Evolutionary conservation across 2,888 invertebrate species (phyloP), one percentile per base, ranked within the genome.

Genomic region (Stenolophus ochropezus): DNA sequence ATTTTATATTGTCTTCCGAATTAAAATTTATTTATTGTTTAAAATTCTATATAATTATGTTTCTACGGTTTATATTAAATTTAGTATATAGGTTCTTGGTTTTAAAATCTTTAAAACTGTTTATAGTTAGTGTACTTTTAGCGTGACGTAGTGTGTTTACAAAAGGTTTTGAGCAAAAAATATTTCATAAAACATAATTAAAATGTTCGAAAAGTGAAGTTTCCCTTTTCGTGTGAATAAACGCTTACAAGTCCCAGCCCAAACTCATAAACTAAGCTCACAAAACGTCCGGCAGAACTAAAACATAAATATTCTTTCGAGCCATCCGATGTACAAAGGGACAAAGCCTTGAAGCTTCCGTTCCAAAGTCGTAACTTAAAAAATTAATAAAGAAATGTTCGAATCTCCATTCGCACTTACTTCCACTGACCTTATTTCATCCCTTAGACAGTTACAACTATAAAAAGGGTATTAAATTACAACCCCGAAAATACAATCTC

Each of bases 381-480:
- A 81, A 81, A 81, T 81, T 81, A 81, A 81, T 81, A 81, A 81
- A 81, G 81, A 81, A 81, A 81, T 81, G 61, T 81, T 81, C 49
- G 81, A 75, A 81, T 81, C 81, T 81, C 69, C 53, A 84, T 87
- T 86, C 86, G 85, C 87, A 87, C 87, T 86, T 85, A 85, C 84
- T 86, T 53, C 84, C 85, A 86, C 83, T 88, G 87, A 87, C 87
- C 88, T 88, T 88, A 87, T 88, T 88, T 87, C 85, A 84, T 85
- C 86, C 86, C 86, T 85, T 86, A 88, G 87, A 88, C 87, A 88
- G 88, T 88, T 88, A 87, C 88, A 87, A 87, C 87, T 86, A 86
- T 87, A 87, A 88, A 88, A 86, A 86, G 85, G 88, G 88, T 89
- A 89, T 89, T 89, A 89, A 89, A 89, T 89, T 89, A 89, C 89